Conservation (phyloP, 2,113 vertebrate species). For the Rhinolophus sinicus region DNA sequence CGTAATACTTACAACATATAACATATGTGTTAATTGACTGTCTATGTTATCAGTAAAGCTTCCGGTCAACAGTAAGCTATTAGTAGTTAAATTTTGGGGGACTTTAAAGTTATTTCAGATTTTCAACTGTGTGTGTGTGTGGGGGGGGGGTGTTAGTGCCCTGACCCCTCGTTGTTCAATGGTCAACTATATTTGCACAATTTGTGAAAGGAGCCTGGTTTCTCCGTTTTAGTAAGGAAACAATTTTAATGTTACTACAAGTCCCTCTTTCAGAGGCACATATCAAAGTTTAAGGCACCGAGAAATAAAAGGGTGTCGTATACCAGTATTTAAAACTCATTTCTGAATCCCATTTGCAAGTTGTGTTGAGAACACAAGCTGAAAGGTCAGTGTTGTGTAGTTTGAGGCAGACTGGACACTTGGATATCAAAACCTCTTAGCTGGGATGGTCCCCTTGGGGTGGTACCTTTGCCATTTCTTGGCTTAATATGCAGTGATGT, state of each 20-base stretch:
- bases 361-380: neutral
- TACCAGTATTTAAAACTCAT: neutral
- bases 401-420: rapidly evolving
- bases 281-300: neutral
- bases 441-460: neutral
- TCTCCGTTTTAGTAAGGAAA: neutral
- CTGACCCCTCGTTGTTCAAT: neutral
- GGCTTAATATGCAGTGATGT: neutral
- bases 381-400: neutral
- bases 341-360: neutral
- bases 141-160: neutral
- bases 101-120: neutral
- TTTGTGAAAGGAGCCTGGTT: neutral
- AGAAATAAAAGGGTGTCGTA: neutral
- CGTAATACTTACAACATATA: neutral
- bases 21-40: neutral
- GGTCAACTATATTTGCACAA: neutral
- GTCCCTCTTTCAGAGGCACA: neutral
- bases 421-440: neutral
- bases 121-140: neutral
- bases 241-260: neutral
- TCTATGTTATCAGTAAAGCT: neutral
- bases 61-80: neutral
- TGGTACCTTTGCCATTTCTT: neutral
- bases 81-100: neutral